A percentile compares a stretch with the other conserved stretches of the same genome.
Conservation (phyloP, 2,797 vertebrate species). For the Hoplostethus atlanticus region DNA sequence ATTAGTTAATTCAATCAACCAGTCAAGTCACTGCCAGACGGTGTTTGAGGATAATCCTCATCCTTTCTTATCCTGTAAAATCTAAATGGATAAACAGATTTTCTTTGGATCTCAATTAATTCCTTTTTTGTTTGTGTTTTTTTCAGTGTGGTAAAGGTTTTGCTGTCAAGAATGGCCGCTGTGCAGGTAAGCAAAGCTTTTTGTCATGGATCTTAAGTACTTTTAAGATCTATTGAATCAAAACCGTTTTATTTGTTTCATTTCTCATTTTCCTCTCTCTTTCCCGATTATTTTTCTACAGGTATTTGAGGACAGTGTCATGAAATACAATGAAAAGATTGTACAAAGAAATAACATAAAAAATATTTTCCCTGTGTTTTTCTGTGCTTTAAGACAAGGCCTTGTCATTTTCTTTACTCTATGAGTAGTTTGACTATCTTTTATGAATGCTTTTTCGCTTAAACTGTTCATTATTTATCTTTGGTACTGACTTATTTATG, state of each 20-base stretch:
- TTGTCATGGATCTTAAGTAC: neutral
- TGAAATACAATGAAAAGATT: conserved; percentile 19
- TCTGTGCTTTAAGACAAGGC: neutral
- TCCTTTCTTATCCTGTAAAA: neutral
- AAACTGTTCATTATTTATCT: neutral
- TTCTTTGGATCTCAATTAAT: neutral
- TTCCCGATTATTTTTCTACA: conserved; percentile 61
- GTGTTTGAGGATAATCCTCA: too few species aligned
- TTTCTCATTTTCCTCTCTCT: conserved; percentile 21
- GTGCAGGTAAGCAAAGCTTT: conserved; percentile 82
- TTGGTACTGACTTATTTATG: neutral
- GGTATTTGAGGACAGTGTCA: conserved; percentile 61
- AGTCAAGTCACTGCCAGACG: neutral
- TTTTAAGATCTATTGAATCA: neutral
- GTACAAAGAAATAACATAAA: neutral
- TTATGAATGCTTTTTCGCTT: neutral
- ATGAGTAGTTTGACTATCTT: conserved; percentile 39
- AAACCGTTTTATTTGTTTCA: neutral
- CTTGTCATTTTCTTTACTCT: conserved; percentile 45
- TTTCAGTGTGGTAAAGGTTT: conserved; percentile 91
- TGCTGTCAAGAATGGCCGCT: conserved; percentile 86
- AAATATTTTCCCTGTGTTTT: neutral
- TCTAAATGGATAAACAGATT: neutral
- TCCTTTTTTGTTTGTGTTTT: conserved; percentile 4
- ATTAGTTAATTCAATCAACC: neutral